Percentiles rank a stretch among this genome's conserved stretches.
These are phyloP conservation scores for Chaenodraco wilsoni DNA, from an alignment of 2,797 vertebrate genomes.

Conservation along the genomic window DNA sequence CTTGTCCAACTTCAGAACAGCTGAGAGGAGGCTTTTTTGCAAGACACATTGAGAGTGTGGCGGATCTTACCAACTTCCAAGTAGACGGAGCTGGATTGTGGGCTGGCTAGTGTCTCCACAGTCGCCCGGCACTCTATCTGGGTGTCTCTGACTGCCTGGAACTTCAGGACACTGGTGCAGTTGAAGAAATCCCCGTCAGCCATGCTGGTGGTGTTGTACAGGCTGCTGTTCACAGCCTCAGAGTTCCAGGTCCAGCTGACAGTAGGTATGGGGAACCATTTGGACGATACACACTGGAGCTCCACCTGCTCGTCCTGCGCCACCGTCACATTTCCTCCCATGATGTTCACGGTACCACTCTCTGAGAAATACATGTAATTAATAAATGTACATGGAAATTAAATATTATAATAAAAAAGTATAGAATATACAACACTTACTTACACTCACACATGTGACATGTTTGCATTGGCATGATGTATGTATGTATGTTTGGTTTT, in stretches of 20 bases:
- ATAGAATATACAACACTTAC: too few relatives aligned
- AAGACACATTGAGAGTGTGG: too few relatives aligned
- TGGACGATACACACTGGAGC: slow-evolving; percentile 67
- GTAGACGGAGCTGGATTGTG: slow-evolving; percentile 62
- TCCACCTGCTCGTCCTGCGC: slow-evolving; percentile 58
- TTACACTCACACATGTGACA: too few relatives aligned
- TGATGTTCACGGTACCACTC: slow-evolving; percentile 70
- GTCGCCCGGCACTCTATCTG: slow-evolving; percentile 69
- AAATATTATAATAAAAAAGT: too few relatives aligned
- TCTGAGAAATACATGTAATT: slow-evolving; percentile 56
- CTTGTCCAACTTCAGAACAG: not conserved
- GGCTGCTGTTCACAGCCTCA: slow-evolving; percentile 29
- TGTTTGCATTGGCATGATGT: too few relatives aligned
- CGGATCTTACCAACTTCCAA: slow-evolving; percentile 75
- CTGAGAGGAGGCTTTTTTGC: not conserved
- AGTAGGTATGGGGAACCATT: slow-evolving; percentile 73
- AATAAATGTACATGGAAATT: too few relatives aligned
- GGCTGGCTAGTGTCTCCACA: slow-evolving; percentile 48
- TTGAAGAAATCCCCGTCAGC: slow-evolving; percentile 49
- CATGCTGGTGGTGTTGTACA: slow-evolving; percentile 69
- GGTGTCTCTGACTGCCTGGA: slow-evolving; percentile 55
- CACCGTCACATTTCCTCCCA: slow-evolving; percentile 57
- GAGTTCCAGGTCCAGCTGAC: slow-evolving; percentile 73
- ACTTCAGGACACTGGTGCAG: slow-evolving; percentile 70
- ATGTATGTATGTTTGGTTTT: too few relatives aligned